Evolutionary conservation across 1,140 invertebrate species (phyloP), one percentile per base, ranked within the genome.

Genomic region (Eriocheir sinensis): DNA sequence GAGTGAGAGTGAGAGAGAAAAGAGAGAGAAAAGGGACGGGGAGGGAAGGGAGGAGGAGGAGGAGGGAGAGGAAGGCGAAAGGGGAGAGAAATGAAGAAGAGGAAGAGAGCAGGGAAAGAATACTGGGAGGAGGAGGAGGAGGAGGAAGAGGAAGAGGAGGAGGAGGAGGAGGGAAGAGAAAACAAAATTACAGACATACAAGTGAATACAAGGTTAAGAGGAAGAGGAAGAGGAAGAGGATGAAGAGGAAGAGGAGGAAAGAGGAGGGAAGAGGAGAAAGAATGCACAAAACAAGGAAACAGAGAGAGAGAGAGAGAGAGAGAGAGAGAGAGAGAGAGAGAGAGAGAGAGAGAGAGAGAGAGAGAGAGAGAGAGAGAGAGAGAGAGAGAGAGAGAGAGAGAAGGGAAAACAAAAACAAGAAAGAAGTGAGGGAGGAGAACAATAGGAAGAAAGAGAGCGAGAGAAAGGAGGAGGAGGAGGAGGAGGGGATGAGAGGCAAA

Each of bases 361-460:
- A 34, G 30, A 34, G 30, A 34, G 30, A 15, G 81, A 85, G 81
- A 85, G 81, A 85, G 81, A 85, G 81, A 85, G 81, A 85, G 81
- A 85, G 81, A 85, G 81, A 85, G 81, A 85, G 81, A 85, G 81
- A 85, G 81, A 85, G 81, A 85, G 81, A 8, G 6, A 27, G 4
- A 81, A 8, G 34, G 4, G 27, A 27, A 36, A 27, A 36, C n/a
- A 27, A 27, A 36, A 27, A 36, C 4, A 6, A 81, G 6, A 81
- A 81, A 81, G 8, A 81, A 27, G 80, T 36, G 3, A 81, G 80
- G n/a, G 38, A 72, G 12, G n/a, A n/a, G n/a, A 72, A 72, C 12
- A 15, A n/a, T 15, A n/a, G n/a, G n/a, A n/a, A 85, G 81, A 40
- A 27, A 34, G 21, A 40, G 21, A 40, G 38, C 17, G 32, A 40